These are phyloP conservation scores for Lates calcarifer DNA, from an alignment of 2,113 vertebrate species.

Conservation along the genomic window DNA sequence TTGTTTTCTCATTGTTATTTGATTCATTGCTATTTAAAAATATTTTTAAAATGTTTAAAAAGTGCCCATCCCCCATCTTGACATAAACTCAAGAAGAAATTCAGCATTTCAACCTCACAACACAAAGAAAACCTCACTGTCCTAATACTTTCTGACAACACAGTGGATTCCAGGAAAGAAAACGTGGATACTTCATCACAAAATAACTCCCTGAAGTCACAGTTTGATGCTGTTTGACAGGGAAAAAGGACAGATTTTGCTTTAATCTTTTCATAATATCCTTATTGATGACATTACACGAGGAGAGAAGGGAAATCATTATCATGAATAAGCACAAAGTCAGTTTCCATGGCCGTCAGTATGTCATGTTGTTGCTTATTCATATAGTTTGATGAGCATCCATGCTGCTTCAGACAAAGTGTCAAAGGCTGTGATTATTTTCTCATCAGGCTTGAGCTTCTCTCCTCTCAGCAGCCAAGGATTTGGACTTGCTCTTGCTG, in stretches of 20 bases:
- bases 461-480: constrained; percentile 5
- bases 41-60: too few relatives aligned
- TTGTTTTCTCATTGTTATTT: too few relatives aligned
- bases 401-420: constrained; percentile 1
- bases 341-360: not conserved
- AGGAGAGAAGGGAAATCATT: not conserved
- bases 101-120: not conserved
- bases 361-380: constrained; percentile 14
- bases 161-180: not conserved
- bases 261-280: not conserved
- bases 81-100: not conserved
- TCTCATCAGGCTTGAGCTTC: constrained; percentile 12
- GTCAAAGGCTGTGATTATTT: constrained; percentile 7
- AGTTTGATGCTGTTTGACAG: not conserved
- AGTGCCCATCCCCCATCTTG: too few relatives aligned
- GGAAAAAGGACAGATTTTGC: not conserved
- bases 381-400: not conserved
- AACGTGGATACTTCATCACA: not conserved
- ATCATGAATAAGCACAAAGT: not conserved
- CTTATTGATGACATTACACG: not conserved
- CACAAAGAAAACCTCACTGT: not conserved
- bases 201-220: not conserved
- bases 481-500: not conserved
- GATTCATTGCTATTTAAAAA: too few relatives aligned
- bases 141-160: not conserved